Evolutionary conservation across 2,113 vertebrate genomes (phyloP).

Genomic region (Corythornis vintsioides): DNA sequence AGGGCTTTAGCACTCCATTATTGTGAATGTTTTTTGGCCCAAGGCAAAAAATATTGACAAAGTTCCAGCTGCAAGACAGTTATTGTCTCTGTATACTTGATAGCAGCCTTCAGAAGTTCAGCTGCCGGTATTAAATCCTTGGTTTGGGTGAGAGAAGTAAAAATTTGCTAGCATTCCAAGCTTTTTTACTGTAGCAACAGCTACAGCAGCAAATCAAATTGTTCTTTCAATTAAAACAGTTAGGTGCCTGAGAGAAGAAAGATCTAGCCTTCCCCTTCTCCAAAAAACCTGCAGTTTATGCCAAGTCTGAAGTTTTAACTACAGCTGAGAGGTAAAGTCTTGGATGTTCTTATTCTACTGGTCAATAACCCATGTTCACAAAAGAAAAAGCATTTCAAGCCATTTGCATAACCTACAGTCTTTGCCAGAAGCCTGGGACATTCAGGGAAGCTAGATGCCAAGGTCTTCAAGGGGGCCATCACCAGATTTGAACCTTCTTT

Average conservation of each 20-base stretch:
- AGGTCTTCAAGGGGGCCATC: not conserved
- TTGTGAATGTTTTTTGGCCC: conserved; percentile 74
- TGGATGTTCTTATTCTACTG: not conserved
- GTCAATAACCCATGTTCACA: conserved; percentile 19
- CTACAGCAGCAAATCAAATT: conserved; percentile 77
- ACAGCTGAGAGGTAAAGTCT: conserved; percentile 38
- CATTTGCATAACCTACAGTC: not conserved
- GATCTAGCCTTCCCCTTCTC: conserved; percentile 17
- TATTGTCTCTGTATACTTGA: conserved; percentile 80
- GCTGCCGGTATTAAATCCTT: conserved; percentile 78
- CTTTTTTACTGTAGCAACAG: conserved; percentile 62
- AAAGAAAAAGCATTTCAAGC: conserved; percentile 34
- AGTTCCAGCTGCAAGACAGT: conserved; percentile 77
- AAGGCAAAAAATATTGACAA: conserved; percentile 81
- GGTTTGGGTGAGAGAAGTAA: conserved; percentile 71
- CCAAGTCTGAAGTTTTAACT: conserved; percentile 59
- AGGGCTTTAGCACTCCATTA: conserved; percentile 71
- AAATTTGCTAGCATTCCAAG: conserved; percentile 72
- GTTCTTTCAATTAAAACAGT: conserved; percentile 78
- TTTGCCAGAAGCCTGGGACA: not conserved
- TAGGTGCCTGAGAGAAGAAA: conserved; percentile 62
- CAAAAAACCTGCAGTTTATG: conserved; percentile 34
- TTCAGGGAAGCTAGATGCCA: not conserved
- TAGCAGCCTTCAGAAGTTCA: conserved; percentile 78
- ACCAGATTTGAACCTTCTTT: not conserved